Evolutionary conservation across 1,140 invertebrate genomes (phyloP).

Genomic region (Panulirus ornatus): DNA sequence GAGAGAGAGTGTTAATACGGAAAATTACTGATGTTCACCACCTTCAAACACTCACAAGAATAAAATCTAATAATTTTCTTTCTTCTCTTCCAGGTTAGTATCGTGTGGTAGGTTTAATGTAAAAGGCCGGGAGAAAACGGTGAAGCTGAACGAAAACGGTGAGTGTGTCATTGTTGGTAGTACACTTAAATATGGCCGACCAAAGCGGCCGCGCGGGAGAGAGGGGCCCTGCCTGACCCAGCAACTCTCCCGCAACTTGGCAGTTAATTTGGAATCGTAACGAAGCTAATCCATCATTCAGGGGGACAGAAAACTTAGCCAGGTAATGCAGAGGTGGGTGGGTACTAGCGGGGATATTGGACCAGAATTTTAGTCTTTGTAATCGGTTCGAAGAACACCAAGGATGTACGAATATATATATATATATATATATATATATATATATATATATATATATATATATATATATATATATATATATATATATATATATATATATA

Average conservation of each 20-base stretch:
- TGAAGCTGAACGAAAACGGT: not conserved
- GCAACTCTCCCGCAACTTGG: not conserved
- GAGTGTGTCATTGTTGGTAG: not conserved
- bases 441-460: slow-evolving; percentile 26
- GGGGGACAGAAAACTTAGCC: not conserved
- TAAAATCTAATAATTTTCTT: too few species aligned
- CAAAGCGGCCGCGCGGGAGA: too few species aligned
- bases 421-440: slow-evolving; percentile 26
- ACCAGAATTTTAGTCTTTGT: too few species aligned
- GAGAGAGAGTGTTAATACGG: too few species aligned
- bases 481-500: not conserved
- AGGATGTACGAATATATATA: slow-evolving; percentile 23
- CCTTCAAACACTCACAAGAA: too few species aligned
- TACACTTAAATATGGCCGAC: too few species aligned
- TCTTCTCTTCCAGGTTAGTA: not conserved
- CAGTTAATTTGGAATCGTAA: not conserved
- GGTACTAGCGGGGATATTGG: too few species aligned
- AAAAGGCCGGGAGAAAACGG: slow-evolving; percentile 10
- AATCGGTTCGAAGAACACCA: too few species aligned
- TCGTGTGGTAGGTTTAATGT: not conserved
- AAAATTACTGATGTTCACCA: too few species aligned
- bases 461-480: slow-evolving; percentile 6
- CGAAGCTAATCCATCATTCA: not conserved
- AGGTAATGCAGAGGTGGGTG: not conserved
- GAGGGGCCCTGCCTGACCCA: too few species aligned